Conservation (phyloP, 2,797 vertebrate species). For the Pelochelys cantorii region DNA sequence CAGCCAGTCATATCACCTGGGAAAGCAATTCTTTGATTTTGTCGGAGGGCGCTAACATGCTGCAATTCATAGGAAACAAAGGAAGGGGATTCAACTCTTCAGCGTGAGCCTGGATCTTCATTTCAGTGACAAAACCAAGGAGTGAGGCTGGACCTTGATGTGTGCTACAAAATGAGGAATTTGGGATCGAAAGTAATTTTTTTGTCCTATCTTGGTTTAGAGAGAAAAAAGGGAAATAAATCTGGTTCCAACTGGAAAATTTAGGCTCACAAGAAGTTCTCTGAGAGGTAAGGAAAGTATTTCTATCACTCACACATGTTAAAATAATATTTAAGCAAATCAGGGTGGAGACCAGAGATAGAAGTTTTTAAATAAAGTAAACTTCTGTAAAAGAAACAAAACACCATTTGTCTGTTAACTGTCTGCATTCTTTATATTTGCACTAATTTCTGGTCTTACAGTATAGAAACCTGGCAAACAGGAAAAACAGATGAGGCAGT, state of each 20-base stretch:
- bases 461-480: neutral
- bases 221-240: constrained; percentile 38
- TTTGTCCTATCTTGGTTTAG: neutral
- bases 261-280: constrained; percentile 1
- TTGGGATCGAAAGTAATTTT: neutral
- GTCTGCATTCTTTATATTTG: constrained; percentile 27
- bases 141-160: constrained; percentile 34
- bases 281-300: neutral
- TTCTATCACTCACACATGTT: constrained; percentile 31
- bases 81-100: constrained; percentile 48
- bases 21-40: constrained; percentile 73
- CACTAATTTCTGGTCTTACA: constrained; percentile 23
- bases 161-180: constrained; percentile 1
- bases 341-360: neutral
- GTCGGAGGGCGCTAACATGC: constrained; percentile 76
- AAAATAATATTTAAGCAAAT: constrained; percentile 6
- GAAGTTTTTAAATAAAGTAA: constrained; percentile 22
- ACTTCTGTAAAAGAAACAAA: neutral
- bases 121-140: constrained; percentile 34
- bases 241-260: neutral
- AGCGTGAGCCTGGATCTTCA: constrained; percentile 51
- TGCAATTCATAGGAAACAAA: constrained; percentile 68
- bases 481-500: neutral
- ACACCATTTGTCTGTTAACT: neutral
- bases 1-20: constrained; percentile 70